Conservation (phyloP, 2,113 vertebrate species). For the Bolborhynchus lineola region DNA sequence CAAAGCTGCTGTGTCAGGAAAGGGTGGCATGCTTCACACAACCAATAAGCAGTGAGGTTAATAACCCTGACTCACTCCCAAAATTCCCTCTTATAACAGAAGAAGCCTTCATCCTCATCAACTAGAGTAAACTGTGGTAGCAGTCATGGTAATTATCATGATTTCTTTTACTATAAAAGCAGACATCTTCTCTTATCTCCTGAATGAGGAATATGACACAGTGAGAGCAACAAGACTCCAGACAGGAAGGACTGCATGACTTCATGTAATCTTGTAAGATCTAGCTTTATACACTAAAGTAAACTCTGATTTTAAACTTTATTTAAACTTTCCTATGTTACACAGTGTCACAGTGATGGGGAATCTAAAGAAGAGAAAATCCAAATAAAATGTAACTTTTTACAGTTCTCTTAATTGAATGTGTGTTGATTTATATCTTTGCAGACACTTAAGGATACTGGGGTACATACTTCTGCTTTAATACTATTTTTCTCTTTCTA, state of each 20-base stretch:
- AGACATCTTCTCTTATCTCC: not conserved
- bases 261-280: not conserved
- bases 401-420: not conserved
- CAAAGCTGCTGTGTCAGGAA: not conserved
- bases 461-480: not conserved
- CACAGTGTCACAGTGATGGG: not conserved
- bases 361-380: not conserved
- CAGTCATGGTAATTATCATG: not conserved
- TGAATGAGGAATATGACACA: not conserved
- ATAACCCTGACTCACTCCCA: not conserved
- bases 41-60: accelerated
- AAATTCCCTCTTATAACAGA: not conserved
- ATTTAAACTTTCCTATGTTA: not conserved
- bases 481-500: not conserved
- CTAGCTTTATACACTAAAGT: not conserved
- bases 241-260: accelerated
- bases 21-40: not conserved
- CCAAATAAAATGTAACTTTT: not conserved
- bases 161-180: not conserved
- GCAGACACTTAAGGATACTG: not conserved
- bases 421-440: not conserved
- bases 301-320: not conserved
- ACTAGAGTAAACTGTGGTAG: not conserved
- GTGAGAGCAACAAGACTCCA: not conserved
- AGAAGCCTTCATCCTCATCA: not conserved